Evolutionary conservation across 2,113 vertebrate species (phyloP).

Genomic region (Bagarius yarrelli): DNA sequence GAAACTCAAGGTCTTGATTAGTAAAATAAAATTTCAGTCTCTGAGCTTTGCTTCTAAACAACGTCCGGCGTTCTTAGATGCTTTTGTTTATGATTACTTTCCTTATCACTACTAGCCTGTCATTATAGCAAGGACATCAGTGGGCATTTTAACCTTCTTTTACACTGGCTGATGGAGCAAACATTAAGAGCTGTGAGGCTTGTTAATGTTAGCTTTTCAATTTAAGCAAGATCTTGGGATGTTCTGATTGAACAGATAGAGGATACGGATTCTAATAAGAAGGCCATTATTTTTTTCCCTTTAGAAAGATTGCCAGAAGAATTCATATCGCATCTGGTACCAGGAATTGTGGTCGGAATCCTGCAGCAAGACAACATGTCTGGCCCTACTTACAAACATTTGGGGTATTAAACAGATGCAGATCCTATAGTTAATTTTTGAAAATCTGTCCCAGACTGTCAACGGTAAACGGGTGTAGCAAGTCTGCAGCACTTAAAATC

Average conservation of each 20-base stretch:
- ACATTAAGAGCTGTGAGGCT: constrained; percentile 34
- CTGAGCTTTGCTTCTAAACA: neutral
- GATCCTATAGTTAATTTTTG: neutral
- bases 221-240: constrained; percentile 55
- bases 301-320: neutral
- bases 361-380: neutral
- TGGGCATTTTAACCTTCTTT: constrained; percentile 19
- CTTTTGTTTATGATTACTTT: constrained; percentile 10
- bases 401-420: neutral
- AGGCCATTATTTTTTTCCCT: too few relatives aligned
- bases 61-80: constrained; percentile 4
- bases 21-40: constrained; percentile 30
- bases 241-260: neutral
- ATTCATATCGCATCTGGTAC: neutral
- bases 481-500: constrained; percentile 31
- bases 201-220: constrained; percentile 61
- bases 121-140: constrained; percentile 36
- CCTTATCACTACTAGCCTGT: constrained; percentile 26
- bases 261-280: neutral
- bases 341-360: too few relatives aligned
- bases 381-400: too few relatives aligned
- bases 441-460: constrained; percentile 48
- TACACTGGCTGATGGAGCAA: neutral
- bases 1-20: constrained; percentile 33
- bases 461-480: constrained; percentile 4